phyloP scores from a whole-genome alignment of 2,113 vertebrate species.

The Lophotis ruficrista region DNA sequence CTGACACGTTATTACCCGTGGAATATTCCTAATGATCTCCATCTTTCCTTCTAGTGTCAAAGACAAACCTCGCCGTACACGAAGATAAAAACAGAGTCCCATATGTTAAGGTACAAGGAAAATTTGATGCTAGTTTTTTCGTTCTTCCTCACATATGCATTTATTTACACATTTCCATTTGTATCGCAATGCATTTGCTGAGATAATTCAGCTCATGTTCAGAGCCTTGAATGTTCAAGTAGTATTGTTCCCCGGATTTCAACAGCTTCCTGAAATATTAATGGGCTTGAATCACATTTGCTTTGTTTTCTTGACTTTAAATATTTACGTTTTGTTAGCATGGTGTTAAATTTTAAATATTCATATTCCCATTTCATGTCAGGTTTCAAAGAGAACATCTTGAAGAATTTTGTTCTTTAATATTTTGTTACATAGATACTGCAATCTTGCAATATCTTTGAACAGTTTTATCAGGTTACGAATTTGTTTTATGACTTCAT shows the following conservation, averaged over 20 bases:
- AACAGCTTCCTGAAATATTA: slow-evolving; percentile 24
- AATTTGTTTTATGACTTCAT: neutral
- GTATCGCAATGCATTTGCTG: neutral
- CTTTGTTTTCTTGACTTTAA: neutral
- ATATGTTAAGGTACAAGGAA: slow-evolving; percentile 83
- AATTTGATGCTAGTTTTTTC: neutral
- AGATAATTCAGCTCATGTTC: neutral
- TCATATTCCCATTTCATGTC: neutral
- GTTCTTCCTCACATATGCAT: neutral
- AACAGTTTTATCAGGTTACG: neutral
- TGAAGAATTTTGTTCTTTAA: neutral
- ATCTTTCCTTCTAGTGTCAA: slow-evolving; percentile 78
- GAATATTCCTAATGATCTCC: neutral
- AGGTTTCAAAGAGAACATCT: neutral
- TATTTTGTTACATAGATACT: neutral
- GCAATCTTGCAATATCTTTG: fast-evolving
- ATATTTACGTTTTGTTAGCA: neutral
- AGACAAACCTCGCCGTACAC: slow-evolving; percentile 88
- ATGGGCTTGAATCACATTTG: neutral
- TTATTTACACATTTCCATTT: neutral
- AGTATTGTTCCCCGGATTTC: neutral
- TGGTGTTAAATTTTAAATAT: neutral
- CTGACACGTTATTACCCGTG: neutral
- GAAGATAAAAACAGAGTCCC: slow-evolving; percentile 91
- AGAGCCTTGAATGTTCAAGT: neutral